These are phyloP conservation scores for Eristalinus aeneus DNA, from an alignment of 2,888 invertebrate species.

Conservation along the genomic window DNA sequence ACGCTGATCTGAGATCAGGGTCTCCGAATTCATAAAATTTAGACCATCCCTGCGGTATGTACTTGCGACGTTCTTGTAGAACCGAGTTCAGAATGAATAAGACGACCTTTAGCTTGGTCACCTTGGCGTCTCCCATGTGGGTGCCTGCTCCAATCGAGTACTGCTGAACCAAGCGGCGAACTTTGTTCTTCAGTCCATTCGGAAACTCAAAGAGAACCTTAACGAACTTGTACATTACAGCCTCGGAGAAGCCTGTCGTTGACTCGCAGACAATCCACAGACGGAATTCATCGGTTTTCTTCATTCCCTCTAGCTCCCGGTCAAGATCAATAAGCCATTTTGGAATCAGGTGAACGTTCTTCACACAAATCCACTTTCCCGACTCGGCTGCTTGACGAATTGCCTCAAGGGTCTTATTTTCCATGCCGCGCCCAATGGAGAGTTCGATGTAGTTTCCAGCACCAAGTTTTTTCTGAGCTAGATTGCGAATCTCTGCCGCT, in stretches of 20 bases:
- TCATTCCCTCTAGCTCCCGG: conserved; percentile 83
- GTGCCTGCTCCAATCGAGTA: conserved; percentile 82
- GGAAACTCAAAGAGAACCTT: conserved; percentile 93
- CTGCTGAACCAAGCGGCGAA: conserved; percentile 87
- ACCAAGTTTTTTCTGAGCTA: conserved; percentile 82
- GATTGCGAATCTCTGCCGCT: conserved; percentile 87
- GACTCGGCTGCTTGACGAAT: conserved; percentile 83
- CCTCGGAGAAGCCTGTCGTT: conserved; percentile 87
- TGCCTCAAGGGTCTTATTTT: conserved; percentile 83
- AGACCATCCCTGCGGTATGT: conserved; percentile 95
- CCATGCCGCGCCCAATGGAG: conserved; percentile 91
- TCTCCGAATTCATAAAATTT: conserved; percentile 94
- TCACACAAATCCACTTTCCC: conserved; percentile 90
- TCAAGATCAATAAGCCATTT: conserved; percentile 87
- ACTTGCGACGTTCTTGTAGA: conserved; percentile 94
- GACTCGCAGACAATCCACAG: conserved; percentile 95
- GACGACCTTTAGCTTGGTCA: conserved; percentile 86
- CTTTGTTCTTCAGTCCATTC: conserved; percentile 91
- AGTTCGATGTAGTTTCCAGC: conserved; percentile 84
- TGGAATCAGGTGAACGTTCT: conserved; percentile 90
- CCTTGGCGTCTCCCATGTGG: conserved; percentile 76
- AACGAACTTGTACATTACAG: conserved; percentile 88
- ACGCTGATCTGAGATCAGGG: conserved; percentile 89
- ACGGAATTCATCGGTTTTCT: conserved; percentile 83
- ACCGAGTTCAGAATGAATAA: conserved; percentile 94